Conservation (phyloP, 2,113 vertebrate genomes). For the Anguilla japonica region DNA sequence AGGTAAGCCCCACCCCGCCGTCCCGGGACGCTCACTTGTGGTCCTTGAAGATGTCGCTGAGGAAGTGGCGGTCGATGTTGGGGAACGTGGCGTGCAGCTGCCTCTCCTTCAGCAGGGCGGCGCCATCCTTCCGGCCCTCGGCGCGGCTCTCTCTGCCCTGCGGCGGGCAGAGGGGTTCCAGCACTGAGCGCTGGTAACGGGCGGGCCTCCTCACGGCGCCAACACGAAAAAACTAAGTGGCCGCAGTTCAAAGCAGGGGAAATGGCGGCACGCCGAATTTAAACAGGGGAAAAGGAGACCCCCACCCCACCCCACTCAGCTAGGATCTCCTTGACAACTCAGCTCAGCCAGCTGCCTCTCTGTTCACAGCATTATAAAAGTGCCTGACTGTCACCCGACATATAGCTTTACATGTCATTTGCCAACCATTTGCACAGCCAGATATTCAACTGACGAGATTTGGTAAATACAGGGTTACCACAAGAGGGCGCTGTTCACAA, state of each 20-base stretch:
- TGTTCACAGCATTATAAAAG: not conserved
- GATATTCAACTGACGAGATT: not conserved
- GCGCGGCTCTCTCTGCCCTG: constrained; percentile 72
- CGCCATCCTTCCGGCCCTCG: constrained; percentile 80
- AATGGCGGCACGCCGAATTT: no score
- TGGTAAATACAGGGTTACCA: no score
- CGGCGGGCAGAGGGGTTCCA: constrained; percentile 43
- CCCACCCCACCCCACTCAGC: not conserved
- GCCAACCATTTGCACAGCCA: not conserved
- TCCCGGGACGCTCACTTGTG: constrained; percentile 79
- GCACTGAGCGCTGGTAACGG: no score
- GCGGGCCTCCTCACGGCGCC: no score
- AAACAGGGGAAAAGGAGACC: no score
- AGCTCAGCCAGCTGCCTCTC: not conserved
- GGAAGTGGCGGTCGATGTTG: constrained; percentile 84
- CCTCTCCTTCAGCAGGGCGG: constrained; percentile 84
- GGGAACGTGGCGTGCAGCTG: constrained; percentile 88
- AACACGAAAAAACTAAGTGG: no score
- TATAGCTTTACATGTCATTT: not conserved
- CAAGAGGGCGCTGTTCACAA: not conserved
- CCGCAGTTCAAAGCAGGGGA: no score
- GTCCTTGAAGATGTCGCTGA: constrained; percentile 90
- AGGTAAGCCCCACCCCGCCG: not conserved
- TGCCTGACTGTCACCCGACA: not conserved
- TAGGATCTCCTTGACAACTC: not conserved